Conservation (phyloP, 2,113 vertebrate genomes). For the Oreochromis niloticus region DNA sequence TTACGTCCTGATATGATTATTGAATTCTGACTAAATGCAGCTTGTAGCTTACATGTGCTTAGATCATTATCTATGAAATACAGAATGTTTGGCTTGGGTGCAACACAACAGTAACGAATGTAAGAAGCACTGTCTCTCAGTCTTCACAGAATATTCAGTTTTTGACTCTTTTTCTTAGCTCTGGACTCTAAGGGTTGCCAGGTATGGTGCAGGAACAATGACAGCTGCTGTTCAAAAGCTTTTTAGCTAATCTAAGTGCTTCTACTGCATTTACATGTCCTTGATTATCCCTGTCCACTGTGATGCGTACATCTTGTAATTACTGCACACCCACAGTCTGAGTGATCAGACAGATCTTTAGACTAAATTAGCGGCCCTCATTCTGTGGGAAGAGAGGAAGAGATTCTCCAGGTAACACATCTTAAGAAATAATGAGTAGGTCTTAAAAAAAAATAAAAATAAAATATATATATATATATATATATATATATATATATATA, state of each 20-base stretch:
- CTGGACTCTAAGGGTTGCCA: conserved; percentile 1
- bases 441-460: neutral
- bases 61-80: neutral
- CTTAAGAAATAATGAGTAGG: neutral
- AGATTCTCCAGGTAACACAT: neutral
- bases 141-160: neutral
- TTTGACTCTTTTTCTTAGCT: neutral
- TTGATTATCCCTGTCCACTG: conserved; percentile 20
- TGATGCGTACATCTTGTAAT: conserved; percentile 17
- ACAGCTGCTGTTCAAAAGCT: conserved; percentile 2
- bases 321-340: conserved; percentile 26
- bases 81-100: neutral
- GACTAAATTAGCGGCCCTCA: neutral
- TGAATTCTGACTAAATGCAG: neutral
- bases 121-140: neutral
- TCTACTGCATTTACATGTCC: neutral
- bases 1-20: neutral
- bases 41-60: neutral
- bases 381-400: neutral
- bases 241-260: neutral
- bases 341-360: conserved; percentile 16
- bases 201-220: neutral
- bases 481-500: no score
- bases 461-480: neutral
- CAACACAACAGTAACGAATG: neutral